Evolutionary conservation across 2,888 invertebrate genomes (phyloP).

Genomic region (Mythimna vitellina): DNA sequence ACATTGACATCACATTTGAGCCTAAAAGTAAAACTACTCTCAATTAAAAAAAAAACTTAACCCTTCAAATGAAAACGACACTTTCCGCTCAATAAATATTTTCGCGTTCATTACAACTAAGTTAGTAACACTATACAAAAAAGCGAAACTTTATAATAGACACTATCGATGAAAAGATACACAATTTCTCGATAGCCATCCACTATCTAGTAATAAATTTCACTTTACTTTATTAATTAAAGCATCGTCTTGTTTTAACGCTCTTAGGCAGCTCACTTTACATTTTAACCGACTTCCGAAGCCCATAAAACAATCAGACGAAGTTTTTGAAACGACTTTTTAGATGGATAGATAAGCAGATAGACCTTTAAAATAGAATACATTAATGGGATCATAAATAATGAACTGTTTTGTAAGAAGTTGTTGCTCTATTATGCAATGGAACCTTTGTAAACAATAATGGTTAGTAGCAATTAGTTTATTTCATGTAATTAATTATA

Average conservation of each 20-base stretch:
- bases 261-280: constrained; percentile 33
- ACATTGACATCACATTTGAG: no score
- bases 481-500: constrained; percentile 11
- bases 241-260: constrained; percentile 48
- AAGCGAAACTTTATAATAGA: constrained; percentile 48
- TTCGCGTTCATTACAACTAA: constrained; percentile 20
- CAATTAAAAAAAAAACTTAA: constrained; percentile 1
- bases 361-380: constrained; percentile 54
- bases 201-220: constrained; percentile 52
- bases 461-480: constrained; percentile 30
- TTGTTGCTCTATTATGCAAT: constrained; percentile 21
- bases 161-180: constrained; percentile 32
- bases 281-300: constrained; percentile 60
- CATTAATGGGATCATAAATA: constrained; percentile 48
- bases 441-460: constrained; percentile 24
- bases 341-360: constrained; percentile 54
- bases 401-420: constrained; percentile 36
- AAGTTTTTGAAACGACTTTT: constrained; percentile 52
- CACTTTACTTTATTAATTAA: constrained; percentile 56
- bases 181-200: constrained; percentile 56
- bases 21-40: no score
- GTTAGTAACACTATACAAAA: constrained; percentile 16
- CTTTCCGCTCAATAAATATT: constrained; percentile 43
- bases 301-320: constrained; percentile 62
- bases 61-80: constrained; percentile 21